These are phyloP conservation scores for Sinosuthora webbiana DNA, from an alignment of 2,113 vertebrate genomes.

Conservation along the genomic window DNA sequence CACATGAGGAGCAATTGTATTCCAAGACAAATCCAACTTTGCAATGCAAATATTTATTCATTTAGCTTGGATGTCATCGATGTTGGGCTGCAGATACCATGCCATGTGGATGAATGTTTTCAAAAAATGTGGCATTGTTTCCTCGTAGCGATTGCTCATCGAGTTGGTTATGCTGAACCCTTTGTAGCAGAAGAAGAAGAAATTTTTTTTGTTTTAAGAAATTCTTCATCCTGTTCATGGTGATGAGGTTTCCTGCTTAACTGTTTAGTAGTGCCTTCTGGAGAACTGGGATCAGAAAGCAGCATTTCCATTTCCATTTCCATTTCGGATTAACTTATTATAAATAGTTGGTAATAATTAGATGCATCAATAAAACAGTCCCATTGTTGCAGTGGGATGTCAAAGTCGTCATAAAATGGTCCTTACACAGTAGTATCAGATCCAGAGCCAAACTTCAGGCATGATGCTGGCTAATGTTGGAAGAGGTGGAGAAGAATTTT, in stretches of 20 bases:
- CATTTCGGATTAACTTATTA: not conserved
- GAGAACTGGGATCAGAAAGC: not conserved
- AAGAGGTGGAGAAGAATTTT: not conserved
- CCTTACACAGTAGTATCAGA: not conserved
- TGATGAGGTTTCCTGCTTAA: fast-evolving
- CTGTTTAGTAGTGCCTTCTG: not conserved
- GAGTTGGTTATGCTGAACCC: not conserved
- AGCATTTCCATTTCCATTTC: not conserved
- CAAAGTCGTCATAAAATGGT: not conserved
- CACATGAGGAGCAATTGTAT: not conserved
- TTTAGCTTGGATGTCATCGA: not conserved
- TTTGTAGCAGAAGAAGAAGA: not conserved
- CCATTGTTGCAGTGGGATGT: not conserved
- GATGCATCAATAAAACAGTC: not conserved
- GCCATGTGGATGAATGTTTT: not conserved
- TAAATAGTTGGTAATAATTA: not conserved
- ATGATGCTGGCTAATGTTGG: not conserved
- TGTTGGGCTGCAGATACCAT: not conserved
- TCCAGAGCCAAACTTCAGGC: not conserved
- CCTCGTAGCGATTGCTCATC: fast-evolving
- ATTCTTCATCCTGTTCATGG: not conserved
- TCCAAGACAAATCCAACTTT: not conserved
- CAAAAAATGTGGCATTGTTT: not conserved
- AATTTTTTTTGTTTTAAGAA: not conserved
- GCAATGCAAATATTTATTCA: not conserved